Conservation (phyloP, 1,140 invertebrate species). For the Drosophila simulans region DNA sequence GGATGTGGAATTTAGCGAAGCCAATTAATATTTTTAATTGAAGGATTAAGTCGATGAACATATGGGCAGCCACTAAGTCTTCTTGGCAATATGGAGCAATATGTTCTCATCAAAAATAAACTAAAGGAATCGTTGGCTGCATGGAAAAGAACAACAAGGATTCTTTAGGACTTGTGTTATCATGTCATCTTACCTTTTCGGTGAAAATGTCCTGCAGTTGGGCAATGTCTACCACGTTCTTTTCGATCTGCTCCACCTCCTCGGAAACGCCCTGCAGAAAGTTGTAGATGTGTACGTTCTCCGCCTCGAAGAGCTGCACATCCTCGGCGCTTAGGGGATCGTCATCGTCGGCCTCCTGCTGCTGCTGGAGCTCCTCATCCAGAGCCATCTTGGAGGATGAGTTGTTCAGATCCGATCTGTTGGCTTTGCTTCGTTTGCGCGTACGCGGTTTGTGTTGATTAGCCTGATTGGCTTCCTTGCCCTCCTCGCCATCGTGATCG, state of each 20-base stretch:
- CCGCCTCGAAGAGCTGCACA: conserved; percentile 94
- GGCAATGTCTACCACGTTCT: conserved; percentile 97
- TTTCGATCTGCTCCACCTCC: conserved; percentile 94
- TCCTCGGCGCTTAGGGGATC: conserved; percentile 93
- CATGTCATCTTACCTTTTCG: conserved; percentile 91
- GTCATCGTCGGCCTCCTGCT: conserved; percentile 80
- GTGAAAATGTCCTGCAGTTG: conserved; percentile 98
- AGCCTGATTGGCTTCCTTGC: background rate
- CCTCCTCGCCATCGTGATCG: conserved; percentile 15
- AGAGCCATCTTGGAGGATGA: conserved; percentile 72
- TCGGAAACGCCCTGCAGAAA: conserved; percentile 93
- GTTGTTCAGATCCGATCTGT: conserved; percentile 21
- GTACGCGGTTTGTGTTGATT: conserved; percentile 38
- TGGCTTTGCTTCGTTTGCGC: conserved; percentile 51
- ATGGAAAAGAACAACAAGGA: too few relatives aligned
- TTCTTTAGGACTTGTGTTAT: too few relatives aligned
- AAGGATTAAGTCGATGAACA: background rate
- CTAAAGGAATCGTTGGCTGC: too few relatives aligned
- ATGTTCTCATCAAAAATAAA: background rate
- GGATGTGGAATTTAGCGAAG: background rate
- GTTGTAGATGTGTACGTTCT: conserved; percentile 93
- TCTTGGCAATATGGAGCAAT: background rate
- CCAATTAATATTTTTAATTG: conserved; percentile 3
- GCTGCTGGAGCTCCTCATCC: conserved; percentile 75
- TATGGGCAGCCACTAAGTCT: background rate